Base-by-base conservation (phyloP, 2,888 invertebrate genomes). In the Molorchus minor region DNA sequence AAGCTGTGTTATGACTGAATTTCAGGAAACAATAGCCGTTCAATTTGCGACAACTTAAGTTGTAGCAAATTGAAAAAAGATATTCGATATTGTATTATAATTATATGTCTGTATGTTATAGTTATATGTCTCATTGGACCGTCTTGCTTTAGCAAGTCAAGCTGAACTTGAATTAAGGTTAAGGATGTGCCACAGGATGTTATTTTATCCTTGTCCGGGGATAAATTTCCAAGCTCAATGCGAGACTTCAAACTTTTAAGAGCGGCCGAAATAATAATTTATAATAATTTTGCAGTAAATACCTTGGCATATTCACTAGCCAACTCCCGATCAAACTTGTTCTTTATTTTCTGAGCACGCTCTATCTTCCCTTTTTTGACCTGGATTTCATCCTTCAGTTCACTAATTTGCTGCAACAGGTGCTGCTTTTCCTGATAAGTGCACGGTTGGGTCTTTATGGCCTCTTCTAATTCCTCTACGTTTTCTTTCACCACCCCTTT, bases 381-480 rank as follows among this genome's bases (percentile, higher is more conserved):
- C 3, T 44, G 16, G n/a, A 44, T 43, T n/a, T 62, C 56, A 0
- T 47, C 38, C 17, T 56, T 49, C 30, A 62, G 15, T 1, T 43
- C 44, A 15, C 56, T 43, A 5, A 53, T 58, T 17, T 43, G 45
- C 3, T 20, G 16, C 15, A 58, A 45, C 12, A 62, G 41, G 0
- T 51, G 29, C 33, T 33, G n/a, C 21, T 62, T 62, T 21, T 56
- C 54, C 20, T 56, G 36, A 35, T 56, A 56, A 0, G 56, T 58
- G 29, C 58, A 62, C 13, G 62, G 46, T 16, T 62, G 62, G 12
- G 29, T 16, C 25, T 45, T 53, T 19, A 56, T 41, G 1, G 30
- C 43, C 15, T 45, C 53, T 4, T 49, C 15, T 25, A 62, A 12
- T 3, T 40, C n/a, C 5, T 10, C 19, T 13, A 58, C 40, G 3